Evolutionary conservation across 2,113 vertebrate species (phyloP).

Genomic region (Sclerurus mexicanus): DNA sequence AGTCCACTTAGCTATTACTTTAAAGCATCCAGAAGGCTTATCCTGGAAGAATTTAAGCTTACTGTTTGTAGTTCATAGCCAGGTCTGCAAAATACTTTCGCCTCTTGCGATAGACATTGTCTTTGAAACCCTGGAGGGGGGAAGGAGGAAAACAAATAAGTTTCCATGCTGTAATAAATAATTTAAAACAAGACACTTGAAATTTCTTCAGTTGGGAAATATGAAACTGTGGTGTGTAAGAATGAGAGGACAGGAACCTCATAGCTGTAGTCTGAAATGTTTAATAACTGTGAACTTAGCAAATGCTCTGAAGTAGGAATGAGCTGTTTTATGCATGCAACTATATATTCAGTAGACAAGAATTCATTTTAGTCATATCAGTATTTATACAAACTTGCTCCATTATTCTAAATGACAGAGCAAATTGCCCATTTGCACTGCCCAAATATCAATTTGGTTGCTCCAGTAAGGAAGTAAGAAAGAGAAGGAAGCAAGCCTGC

Average conservation of each 20-base stretch:
- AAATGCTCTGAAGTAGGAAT: background rate
- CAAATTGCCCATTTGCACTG: background rate
- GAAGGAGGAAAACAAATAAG: background rate
- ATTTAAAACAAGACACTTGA: background rate
- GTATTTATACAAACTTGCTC: background rate
- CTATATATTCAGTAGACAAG: background rate
- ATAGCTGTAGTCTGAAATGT: background rate
- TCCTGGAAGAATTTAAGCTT: conserved; percentile 61
- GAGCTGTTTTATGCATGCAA: background rate
- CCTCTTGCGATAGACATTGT: conserved; percentile 95
- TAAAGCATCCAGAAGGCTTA: background rate
- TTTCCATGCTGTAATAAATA: background rate
- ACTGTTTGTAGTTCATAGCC: conserved; percentile 93
- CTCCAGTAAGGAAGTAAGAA: background rate
- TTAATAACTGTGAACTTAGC: background rate
- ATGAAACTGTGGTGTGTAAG: background rate
- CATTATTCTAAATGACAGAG: background rate
- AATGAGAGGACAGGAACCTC: background rate
- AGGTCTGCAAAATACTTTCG: conserved; percentile 97
- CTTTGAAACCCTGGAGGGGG: conserved; percentile 90
- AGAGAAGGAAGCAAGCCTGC: background rate
- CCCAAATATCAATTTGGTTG: background rate
- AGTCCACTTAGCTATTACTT: background rate
- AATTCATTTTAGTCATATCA: background rate
- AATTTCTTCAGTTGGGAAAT: background rate